These are phyloP conservation scores for Microtus richardsoni DNA, from an alignment of 2,113 vertebrate species.

Conservation along the genomic window DNA sequence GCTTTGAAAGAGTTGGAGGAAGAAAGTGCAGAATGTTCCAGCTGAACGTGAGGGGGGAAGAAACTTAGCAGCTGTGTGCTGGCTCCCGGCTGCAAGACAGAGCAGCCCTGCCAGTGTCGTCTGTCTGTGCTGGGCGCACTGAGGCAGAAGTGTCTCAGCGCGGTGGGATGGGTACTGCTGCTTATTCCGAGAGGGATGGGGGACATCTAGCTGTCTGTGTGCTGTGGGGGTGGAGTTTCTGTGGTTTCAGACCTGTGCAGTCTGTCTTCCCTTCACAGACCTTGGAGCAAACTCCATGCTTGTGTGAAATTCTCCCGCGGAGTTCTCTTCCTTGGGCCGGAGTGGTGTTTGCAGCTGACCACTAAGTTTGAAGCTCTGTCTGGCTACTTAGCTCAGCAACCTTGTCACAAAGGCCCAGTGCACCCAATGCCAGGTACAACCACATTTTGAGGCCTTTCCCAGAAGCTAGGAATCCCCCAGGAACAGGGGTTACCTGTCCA, in stretches of 20 bases:
- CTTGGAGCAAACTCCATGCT: too few relatives aligned
- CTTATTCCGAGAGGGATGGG: neutral
- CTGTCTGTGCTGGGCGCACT: constrained; percentile 45
- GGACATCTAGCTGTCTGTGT: neutral
- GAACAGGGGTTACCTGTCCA: neutral
- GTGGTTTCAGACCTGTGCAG: neutral
- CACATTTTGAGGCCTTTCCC: neutral
- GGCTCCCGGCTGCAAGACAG: constrained; percentile 62
- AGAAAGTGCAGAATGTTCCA: constrained; percentile 85
- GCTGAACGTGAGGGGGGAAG: constrained; percentile 74
- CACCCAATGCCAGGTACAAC: neutral
- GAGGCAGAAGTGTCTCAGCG: constrained; percentile 31
- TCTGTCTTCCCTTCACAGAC: neutral
- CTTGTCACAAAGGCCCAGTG: neutral
- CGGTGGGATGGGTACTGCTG: neutral
- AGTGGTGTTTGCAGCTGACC: neutral
- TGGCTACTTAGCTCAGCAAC: neutral
- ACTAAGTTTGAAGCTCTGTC: neutral
- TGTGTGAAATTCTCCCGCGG: neutral
- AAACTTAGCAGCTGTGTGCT: constrained; percentile 80
- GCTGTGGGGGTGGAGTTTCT: neutral
- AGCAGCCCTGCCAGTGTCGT: neutral
- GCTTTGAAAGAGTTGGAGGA: constrained; percentile 84
- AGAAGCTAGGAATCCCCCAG: neutral
- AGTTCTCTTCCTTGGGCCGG: neutral